Conservation (phyloP, 2,797 vertebrate species). For the Antrozous pallidus region DNA sequence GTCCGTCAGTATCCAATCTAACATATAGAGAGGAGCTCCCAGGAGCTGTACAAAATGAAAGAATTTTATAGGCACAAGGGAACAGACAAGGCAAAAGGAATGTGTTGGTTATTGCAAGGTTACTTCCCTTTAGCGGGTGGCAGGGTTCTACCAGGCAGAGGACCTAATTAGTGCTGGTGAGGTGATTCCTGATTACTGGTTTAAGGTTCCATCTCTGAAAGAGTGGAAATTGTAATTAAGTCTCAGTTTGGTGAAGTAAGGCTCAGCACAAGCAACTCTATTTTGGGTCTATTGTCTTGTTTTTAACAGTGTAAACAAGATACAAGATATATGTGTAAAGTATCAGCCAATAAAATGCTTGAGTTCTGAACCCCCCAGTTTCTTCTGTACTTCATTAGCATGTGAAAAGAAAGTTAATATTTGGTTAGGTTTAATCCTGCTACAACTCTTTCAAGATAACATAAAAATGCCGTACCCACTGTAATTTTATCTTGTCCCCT, state of each 20-base stretch:
- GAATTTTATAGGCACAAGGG: neutral
- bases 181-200: neutral
- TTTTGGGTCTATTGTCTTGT: neutral
- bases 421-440: conserved; percentile 62
- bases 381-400: conserved; percentile 54
- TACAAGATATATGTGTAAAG: neutral
- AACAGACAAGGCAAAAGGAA: neutral
- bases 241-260: neutral
- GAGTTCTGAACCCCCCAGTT: neutral
- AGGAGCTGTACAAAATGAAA: neutral
- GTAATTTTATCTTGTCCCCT: conserved; percentile 53
- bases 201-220: neutral
- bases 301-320: neutral
- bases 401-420: conserved; percentile 52
- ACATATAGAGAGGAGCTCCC: neutral
- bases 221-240: neutral
- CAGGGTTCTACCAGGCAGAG: neutral
- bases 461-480: conserved; percentile 54
- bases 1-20: neutral
- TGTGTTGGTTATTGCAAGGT: neutral
- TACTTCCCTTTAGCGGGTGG: neutral
- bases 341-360: neutral
- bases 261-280: neutral
- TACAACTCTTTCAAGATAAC: conserved; percentile 58
- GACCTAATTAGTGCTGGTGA: neutral